phyloP scores from a whole-genome alignment of 2,888 invertebrate genomes.

The Operophtera brumata region DNA sequence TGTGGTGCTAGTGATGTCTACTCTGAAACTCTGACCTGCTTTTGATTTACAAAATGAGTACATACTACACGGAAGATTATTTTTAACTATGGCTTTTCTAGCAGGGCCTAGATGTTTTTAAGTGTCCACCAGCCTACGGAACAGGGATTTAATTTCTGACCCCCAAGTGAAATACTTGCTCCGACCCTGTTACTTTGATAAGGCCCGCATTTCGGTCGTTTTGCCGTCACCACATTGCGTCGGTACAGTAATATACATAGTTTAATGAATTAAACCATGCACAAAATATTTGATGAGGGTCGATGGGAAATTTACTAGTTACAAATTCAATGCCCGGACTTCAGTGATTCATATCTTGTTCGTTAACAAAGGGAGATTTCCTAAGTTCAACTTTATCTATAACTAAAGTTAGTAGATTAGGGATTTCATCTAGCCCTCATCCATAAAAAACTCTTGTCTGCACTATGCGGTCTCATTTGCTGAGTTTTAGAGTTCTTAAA shows the following conservation, averaged over 20 bases:
- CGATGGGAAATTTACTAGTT: slow-evolving; percentile 50
- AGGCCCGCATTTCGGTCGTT: slow-evolving; percentile 18
- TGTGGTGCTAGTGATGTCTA: no score
- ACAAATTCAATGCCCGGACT: slow-evolving; percentile 39
- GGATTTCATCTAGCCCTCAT: no score
- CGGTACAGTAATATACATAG: slow-evolving; percentile 30
- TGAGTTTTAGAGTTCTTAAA: no score
- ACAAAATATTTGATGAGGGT: slow-evolving; percentile 60
- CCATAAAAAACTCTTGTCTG: no score
- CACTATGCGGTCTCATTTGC: no score
- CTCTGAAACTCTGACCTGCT: no score
- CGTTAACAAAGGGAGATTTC: slow-evolving; percentile 19
- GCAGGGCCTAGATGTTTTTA: no score
- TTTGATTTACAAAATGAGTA: no score
- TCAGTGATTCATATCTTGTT: slow-evolving; percentile 24
- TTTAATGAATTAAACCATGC: slow-evolving; percentile 52
- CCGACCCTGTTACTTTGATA: slow-evolving; percentile 6
- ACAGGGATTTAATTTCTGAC: background rate
- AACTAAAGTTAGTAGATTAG: no score
- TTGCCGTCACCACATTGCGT: slow-evolving; percentile 27
- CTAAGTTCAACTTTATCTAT: background rate
- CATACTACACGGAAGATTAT: no score
- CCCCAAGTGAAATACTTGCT: background rate
- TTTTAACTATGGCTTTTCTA: no score
- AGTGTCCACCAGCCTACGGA: no score